Conservation (phyloP, 2,888 invertebrate genomes). For the Trissolcus brochymenae region DNA sequence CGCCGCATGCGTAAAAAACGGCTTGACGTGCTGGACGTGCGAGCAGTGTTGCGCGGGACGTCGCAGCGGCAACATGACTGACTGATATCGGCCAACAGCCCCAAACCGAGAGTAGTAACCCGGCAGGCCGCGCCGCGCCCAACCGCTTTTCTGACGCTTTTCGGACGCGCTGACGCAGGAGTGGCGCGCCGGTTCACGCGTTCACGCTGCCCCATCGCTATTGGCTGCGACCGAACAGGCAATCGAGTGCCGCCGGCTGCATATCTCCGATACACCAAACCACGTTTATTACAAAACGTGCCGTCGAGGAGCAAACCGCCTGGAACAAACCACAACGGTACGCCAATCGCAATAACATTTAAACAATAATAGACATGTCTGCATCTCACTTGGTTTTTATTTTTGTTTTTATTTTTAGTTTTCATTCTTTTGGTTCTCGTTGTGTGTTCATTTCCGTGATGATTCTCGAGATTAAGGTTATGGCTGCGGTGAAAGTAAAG, state of each 20-base stretch:
- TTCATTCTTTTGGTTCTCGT: no score
- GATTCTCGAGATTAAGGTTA: no score
- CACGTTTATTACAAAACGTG: conserved; percentile 31
- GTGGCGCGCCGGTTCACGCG: conserved; percentile 51
- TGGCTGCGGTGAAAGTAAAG: no score
- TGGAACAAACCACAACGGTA: neutral
- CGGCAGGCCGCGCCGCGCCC: conserved; percentile 17
- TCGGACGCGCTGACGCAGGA: conserved; percentile 12
- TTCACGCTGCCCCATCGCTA: conserved; percentile 41
- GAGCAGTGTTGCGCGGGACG: conserved; percentile 42
- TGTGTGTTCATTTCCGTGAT: no score
- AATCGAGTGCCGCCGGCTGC: conserved; percentile 42
- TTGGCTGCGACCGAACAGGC: conserved; percentile 47
- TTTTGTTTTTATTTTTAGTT: no score
- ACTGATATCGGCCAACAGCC: conserved; percentile 17
- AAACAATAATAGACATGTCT: neutral
- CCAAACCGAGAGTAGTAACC: neutral
- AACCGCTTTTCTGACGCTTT: neutral
- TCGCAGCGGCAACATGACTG: conserved; percentile 32
- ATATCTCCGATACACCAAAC: conserved; percentile 10
- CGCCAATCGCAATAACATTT: neutral
- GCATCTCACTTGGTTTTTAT: no score
- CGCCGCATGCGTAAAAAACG: conserved; percentile 46
- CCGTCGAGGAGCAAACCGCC: neutral
- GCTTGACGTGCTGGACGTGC: conserved; percentile 1